Evolutionary conservation across 2,797 vertebrate genomes (phyloP), one percentile per base, ranked within the genome.

Genomic region (Alcedo quadribrachys): DNA sequence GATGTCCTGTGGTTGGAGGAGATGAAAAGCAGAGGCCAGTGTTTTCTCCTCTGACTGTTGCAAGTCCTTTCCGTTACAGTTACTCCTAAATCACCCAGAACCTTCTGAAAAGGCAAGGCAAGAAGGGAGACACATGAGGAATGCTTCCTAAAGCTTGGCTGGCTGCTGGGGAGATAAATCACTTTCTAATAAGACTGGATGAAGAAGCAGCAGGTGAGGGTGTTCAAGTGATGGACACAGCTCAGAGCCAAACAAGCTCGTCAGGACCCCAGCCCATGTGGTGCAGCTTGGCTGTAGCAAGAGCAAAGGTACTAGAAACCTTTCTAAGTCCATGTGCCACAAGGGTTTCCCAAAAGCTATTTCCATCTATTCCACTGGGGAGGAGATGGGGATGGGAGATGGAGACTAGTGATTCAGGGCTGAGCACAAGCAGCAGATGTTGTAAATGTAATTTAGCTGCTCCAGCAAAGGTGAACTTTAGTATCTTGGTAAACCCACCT

Each of bases 1-100:
- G 5, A 55, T 20, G 15, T 20, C 51, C 17, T 73, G 32, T 3
- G 3, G 27, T 17, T 35, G 1, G 0, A 55, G 16, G 7, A 28
- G 22, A 6, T 66, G 8, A 62, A 75, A 69, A 71, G n/a, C 45
- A 21, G 0, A 2, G n/a, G 28, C 43, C 50, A 21, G 8, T 53
- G 33, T 50, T 84, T 53, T 17, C 15, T 81, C n/a, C 12, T 24
- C 10, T 10, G 51, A 27, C 33, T 40, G 13, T 33, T 74, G 25
- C 13, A 57, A 9, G 33, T 51, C 37, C 27, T 53, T 51, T 15
- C 19, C 18, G 35, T 37, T 60, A 28, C 45, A n/a, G 13, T 42
- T 81, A 69, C 60, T 87, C 30, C 32, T 22, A 37, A 33, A 40
- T 78, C 63, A 76, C 21, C 8, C 28, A 55, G 33, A 20, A 20